Conservation (phyloP, 2,797 vertebrate genomes). For the Brachyrhaphis roseni region DNA sequence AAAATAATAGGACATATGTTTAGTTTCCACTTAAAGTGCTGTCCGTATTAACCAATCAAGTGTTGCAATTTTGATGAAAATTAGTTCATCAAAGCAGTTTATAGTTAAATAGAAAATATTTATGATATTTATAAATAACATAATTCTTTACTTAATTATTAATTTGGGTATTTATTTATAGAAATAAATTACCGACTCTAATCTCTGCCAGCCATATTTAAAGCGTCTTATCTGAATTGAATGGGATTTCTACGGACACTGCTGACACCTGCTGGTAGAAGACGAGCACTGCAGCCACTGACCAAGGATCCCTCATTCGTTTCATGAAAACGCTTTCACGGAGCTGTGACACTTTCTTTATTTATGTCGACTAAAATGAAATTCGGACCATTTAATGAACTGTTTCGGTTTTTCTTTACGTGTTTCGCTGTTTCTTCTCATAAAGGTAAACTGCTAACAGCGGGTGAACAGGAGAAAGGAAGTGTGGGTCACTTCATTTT, state of each 20-base stretch:
- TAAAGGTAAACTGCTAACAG: constrained; percentile 19
- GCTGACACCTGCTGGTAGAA: constrained; percentile 59
- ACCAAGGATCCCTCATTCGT: neutral
- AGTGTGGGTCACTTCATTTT: constrained; percentile 44
- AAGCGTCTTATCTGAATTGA: neutral
- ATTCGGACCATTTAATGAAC: neutral
- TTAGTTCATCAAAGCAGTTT: neutral
- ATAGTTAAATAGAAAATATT: neutral
- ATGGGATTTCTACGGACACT: constrained; percentile 15
- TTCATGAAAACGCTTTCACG: neutral
- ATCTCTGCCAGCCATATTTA: neutral
- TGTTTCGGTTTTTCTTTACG: neutral
- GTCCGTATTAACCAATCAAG: neutral
- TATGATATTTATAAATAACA: too few species aligned
- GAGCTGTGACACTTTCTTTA: neutral
- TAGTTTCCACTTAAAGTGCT: neutral
- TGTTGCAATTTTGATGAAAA: neutral
- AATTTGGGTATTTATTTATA: neutral
- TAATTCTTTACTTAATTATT: neutral
- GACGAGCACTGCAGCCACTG: constrained; percentile 2
- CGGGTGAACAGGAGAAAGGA: constrained; percentile 31
- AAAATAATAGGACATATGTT: neutral
- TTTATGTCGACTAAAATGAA: neutral
- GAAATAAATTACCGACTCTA: neutral
- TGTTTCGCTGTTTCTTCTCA: neutral